Evolutionary conservation across 2,888 invertebrate species (phyloP).

Genomic region (Xanthia togata): DNA sequence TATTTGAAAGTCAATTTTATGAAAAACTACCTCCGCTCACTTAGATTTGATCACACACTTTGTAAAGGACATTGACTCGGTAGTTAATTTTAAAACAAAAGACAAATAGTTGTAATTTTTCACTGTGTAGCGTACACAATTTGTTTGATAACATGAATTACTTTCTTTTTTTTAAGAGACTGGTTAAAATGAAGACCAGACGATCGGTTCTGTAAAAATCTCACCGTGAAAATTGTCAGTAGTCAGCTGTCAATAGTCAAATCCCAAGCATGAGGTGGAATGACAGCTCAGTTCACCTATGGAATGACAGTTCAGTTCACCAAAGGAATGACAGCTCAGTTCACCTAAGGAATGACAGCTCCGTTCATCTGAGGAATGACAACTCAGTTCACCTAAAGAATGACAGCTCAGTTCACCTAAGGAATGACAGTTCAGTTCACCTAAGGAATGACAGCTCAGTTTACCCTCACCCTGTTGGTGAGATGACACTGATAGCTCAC

Average conservation of each 20-base stretch:
- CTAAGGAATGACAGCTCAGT: too few species aligned
- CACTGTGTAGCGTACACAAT: too few species aligned
- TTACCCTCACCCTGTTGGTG: too few species aligned
- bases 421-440: too few species aligned
- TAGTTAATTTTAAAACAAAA: neutral
- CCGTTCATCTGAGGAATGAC: too few species aligned
- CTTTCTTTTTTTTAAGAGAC: neutral
- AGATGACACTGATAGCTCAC: too few species aligned
- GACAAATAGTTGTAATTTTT: too few species aligned
- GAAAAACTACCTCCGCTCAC: neutral
- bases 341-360: too few species aligned
- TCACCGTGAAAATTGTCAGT: too few species aligned
- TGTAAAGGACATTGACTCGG: conserved; percentile 7
- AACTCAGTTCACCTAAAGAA: too few species aligned
- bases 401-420: too few species aligned
- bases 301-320: too few species aligned
- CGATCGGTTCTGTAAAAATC: neutral
- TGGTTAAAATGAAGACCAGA: neutral
- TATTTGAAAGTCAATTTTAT: conserved; percentile 35
- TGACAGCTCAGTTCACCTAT: neutral
- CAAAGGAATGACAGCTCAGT: neutral
- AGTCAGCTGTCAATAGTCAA: neutral
- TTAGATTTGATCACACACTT: conserved; percentile 21
- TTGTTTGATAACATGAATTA: neutral
- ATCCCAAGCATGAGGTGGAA: neutral